phyloP scores from a whole-genome alignment of 30 jellyfish, hydroid and myxozoan genomes.

The Pelagia noctiluca region DNA sequence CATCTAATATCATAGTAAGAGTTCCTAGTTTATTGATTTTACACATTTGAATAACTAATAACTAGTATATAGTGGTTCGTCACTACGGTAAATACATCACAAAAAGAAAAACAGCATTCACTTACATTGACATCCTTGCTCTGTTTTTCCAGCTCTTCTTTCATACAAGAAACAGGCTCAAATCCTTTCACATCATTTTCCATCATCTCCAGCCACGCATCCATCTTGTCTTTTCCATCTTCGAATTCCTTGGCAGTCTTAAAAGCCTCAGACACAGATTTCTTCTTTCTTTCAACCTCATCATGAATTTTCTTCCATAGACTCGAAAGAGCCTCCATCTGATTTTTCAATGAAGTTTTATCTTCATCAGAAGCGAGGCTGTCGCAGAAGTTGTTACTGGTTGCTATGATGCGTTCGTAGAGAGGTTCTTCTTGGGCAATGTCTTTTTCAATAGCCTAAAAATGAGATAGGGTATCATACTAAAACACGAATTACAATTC shows the following conservation, averaged over 20 bases:
- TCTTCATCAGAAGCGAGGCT: conserved; percentile 60
- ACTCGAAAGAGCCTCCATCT: conserved; percentile 58
- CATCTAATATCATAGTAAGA: too few species aligned
- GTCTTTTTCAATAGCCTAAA: conserved; percentile 77
- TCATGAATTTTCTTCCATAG: conserved; percentile 59
- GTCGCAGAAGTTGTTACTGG: conserved; percentile 57
- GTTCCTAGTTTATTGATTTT: too few species aligned
- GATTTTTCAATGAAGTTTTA: conserved; percentile 27
- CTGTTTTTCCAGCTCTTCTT: conserved; percentile 81
- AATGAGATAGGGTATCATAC: neutral
- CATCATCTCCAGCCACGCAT: conserved; percentile 54
- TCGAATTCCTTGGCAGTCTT: conserved; percentile 61
- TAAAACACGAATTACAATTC: neutral
- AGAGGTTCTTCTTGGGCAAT: conserved; percentile 76
- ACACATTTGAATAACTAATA: too few species aligned
- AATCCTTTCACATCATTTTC: conserved; percentile 67
- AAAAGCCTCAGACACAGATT: conserved; percentile 35
- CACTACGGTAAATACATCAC: too few species aligned
- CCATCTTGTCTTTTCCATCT: conserved; percentile 66
- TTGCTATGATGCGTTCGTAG: conserved; percentile 36
- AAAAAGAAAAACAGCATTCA: neutral
- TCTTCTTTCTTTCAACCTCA: conserved; percentile 53
- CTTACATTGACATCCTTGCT: conserved; percentile 85
- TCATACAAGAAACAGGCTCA: conserved; percentile 82
- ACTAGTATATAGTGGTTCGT: too few species aligned